Conservation (phyloP, 2,113 vertebrate species). For the Apodemus sylvaticus region DNA sequence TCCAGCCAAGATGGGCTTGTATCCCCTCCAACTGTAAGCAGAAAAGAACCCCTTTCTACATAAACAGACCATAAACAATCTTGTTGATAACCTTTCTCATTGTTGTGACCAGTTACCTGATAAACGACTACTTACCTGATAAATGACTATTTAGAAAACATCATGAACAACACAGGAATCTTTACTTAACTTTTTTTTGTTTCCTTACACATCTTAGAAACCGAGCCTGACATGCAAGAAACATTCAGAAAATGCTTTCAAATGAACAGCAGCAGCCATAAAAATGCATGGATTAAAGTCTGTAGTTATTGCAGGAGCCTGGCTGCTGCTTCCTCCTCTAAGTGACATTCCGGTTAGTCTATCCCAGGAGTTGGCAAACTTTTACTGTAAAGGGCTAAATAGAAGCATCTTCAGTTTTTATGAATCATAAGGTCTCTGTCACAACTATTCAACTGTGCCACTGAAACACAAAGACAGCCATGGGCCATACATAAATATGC, state of each 20-base stretch:
- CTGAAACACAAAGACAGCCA: background rate
- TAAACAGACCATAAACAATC: background rate
- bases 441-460: background rate
- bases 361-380: background rate
- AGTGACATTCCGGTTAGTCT: background rate
- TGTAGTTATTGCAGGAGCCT: background rate
- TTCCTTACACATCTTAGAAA: background rate
- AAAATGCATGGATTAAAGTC: background rate
- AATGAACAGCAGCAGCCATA: background rate
- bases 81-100: background rate
- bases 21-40: background rate
- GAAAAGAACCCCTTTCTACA: background rate
- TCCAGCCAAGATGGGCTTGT: background rate
- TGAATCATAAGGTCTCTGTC: slow-evolving; percentile 4
- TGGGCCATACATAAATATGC: background rate
- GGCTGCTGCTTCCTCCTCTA: background rate
- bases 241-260: background rate
- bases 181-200: background rate
- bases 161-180: background rate
- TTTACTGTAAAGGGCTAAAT: background rate
- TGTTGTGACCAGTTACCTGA: background rate
- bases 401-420: slow-evolving; percentile 46
- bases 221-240: too few relatives aligned
- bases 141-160: background rate
- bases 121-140: background rate